Conservation (phyloP, 64 coral and sea anemone species). For the Porites lutea region DNA sequence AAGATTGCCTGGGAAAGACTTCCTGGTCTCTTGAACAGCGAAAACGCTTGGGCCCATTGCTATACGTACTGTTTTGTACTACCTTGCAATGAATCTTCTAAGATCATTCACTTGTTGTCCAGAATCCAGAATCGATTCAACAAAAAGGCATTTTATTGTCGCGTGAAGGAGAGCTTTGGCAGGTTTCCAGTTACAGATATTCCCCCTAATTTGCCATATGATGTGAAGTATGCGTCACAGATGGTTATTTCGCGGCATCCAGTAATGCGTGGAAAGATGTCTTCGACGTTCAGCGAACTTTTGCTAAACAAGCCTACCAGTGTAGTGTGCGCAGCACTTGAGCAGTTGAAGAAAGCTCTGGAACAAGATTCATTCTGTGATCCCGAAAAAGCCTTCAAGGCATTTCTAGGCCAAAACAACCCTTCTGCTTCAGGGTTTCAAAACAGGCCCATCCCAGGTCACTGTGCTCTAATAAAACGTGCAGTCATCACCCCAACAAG, state of each 20-base stretch:
- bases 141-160: constrained; percentile 24
- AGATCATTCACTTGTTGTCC: constrained; percentile 16
- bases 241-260: constrained; percentile 74
- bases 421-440: constrained; percentile 43
- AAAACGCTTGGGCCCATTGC: constrained; percentile 64
- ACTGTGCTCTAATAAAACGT: constrained; percentile 90
- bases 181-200: constrained; percentile 10
- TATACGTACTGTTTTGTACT: constrained; percentile 56
- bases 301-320: constrained; percentile 58
- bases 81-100: neutral
- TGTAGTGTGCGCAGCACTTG: constrained; percentile 37
- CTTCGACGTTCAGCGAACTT: constrained; percentile 37
- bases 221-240: constrained; percentile 73
- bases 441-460: constrained; percentile 63
- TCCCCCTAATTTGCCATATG: constrained; percentile 45
- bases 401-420: constrained; percentile 56
- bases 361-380: constrained; percentile 76
- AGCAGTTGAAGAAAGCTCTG: constrained; percentile 55
- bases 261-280: constrained; percentile 48
- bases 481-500: constrained; percentile 91
- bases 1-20: constrained; percentile 43
- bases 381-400: constrained; percentile 44
- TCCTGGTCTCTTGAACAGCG: constrained; percentile 9
- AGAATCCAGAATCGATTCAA: constrained; percentile 25
- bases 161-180: constrained; percentile 34